Conservation (phyloP, 2,888 invertebrate species). For the Dynastes hyllus region DNA sequence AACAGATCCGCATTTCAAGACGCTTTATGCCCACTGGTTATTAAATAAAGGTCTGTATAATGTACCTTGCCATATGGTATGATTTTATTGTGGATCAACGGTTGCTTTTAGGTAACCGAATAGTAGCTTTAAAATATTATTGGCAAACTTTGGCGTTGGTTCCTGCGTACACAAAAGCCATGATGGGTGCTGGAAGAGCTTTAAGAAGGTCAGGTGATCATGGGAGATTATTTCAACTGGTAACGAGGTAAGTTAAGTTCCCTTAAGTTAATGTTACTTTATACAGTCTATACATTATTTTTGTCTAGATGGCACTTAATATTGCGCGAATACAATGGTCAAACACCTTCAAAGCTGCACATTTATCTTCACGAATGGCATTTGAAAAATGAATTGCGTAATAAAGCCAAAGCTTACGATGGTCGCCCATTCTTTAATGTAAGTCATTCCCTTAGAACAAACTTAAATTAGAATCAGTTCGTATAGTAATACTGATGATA, state of each 20-base stretch:
- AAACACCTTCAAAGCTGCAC: conserved; percentile 69
- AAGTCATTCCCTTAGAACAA: conserved; percentile 53
- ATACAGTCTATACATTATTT: background rate
- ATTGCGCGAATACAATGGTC: conserved; percentile 70
- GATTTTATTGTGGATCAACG: background rate
- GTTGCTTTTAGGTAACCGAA: conserved; percentile 71
- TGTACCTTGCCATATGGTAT: background rate
- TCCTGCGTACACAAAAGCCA: conserved; percentile 74
- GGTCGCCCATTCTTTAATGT: conserved; percentile 59
- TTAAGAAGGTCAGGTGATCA: conserved; percentile 78
- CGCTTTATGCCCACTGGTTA: conserved; percentile 83
- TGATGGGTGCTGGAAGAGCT: conserved; percentile 77
- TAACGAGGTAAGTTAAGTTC: conserved; percentile 74
- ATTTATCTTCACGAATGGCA: conserved; percentile 74
- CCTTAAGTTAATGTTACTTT: too few relatives aligned
- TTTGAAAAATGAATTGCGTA: conserved; percentile 71
- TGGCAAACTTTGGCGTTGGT: conserved; percentile 74
- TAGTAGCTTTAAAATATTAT: conserved; percentile 74
- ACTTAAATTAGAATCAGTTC: too few relatives aligned
- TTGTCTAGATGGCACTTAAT: conserved; percentile 73
- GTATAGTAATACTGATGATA: too few relatives aligned
- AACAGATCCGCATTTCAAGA: conserved; percentile 79
- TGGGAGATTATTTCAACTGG: conserved; percentile 78
- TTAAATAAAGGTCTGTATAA: conserved; percentile 75
- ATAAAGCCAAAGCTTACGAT: conserved; percentile 68